phyloP scores from a whole-genome alignment of 2,113 vertebrate species.

The Tympanuchus pallidicinctus region DNA sequence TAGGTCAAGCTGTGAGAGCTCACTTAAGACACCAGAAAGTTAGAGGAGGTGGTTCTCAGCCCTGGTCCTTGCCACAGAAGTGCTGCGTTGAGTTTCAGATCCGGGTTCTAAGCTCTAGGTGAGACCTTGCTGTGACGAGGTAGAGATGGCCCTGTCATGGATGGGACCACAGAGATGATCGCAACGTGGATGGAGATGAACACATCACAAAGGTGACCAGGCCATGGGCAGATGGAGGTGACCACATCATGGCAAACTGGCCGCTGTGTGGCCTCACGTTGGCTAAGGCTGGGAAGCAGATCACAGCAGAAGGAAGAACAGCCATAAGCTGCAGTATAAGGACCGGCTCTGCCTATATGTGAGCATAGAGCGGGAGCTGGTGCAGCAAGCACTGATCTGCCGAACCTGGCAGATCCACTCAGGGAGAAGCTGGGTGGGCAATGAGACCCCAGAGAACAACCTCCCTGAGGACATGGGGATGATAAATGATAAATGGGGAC shows the following conservation, averaged over 20 bases:
- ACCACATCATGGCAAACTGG: rapidly evolving
- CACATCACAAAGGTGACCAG: background rate
- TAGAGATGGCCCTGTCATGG: background rate
- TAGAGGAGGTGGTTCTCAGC: background rate
- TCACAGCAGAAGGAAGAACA: background rate
- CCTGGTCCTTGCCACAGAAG: background rate
- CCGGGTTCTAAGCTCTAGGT: background rate
- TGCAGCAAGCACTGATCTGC: background rate
- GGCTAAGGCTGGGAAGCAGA: background rate
- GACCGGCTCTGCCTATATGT: background rate
- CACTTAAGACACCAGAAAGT: background rate
- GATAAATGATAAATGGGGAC: rapidly evolving
- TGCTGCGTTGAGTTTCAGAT: rapidly evolving
- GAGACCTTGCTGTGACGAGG: background rate
- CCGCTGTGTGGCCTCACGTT: background rate
- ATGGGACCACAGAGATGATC: background rate
- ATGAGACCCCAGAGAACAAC: no score
- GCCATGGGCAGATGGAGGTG: background rate
- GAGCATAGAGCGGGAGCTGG: background rate
- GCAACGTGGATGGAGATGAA: background rate
- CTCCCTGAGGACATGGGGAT: background rate
- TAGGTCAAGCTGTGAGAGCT: background rate
- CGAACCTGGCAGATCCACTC: background rate
- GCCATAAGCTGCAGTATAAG: background rate
- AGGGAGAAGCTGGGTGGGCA: background rate